Conservation (phyloP, 2,113 vertebrate species). For the Apus apus region DNA sequence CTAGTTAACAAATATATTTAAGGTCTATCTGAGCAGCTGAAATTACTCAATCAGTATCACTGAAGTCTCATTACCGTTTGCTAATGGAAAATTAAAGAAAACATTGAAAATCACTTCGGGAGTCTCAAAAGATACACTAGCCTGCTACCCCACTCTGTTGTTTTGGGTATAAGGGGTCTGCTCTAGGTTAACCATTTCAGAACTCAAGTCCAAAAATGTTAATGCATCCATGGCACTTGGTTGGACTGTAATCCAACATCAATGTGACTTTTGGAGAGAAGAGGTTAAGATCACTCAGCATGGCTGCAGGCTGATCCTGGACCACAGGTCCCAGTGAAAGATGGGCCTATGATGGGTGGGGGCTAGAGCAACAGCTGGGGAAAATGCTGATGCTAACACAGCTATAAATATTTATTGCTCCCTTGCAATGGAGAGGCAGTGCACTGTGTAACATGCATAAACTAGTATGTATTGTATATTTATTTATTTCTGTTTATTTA, state of each 20-base stretch:
- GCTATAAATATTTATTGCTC: neutral
- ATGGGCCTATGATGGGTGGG: too few relatives aligned
- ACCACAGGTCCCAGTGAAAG: neutral
- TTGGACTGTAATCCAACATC: neutral
- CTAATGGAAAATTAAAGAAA: neutral
- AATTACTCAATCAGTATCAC: neutral
- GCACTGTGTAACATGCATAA: neutral
- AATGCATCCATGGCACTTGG: neutral
- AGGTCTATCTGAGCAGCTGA: neutral
- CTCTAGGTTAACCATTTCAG: neutral
- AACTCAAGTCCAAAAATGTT: neutral
- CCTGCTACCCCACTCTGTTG: too few relatives aligned
- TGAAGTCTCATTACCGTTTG: neutral
- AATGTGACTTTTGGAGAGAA: neutral
- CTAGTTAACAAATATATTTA: neutral
- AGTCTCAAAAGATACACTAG: neutral
- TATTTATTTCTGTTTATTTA: neutral
- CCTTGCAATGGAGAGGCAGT: neutral
- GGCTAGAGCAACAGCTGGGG: neutral
- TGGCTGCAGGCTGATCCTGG: neutral
- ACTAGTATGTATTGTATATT: neutral
- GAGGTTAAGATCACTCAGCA: neutral
- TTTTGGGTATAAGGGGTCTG: neutral
- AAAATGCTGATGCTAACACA: neutral
- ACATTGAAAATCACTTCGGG: neutral